phyloP scores from a whole-genome alignment of 2,888 invertebrate genomes.

The Lycaena phlaeas region DNA sequence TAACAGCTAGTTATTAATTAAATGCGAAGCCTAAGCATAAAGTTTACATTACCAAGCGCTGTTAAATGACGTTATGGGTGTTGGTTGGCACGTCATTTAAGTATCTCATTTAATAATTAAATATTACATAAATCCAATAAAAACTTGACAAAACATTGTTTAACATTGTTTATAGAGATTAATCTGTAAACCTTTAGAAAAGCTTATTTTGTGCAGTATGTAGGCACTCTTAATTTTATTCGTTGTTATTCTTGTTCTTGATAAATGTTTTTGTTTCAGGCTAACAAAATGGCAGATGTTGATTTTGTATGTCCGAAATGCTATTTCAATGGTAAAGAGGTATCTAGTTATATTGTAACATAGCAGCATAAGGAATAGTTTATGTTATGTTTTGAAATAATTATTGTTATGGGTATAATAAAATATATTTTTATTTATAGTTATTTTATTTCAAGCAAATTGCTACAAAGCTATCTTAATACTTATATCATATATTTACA shows the following conservation, averaged over 20 bases:
- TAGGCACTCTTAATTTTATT: background rate
- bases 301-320: conserved; percentile 80
- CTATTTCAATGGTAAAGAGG: conserved; percentile 58
- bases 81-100: too few species aligned
- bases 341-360: conserved; percentile 34
- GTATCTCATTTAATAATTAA: too few species aligned
- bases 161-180: too few species aligned
- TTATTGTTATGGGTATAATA: background rate
- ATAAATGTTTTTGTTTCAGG: too few species aligned
- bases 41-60: too few species aligned
- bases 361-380: conserved; percentile 9
- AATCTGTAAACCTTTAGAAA: too few species aligned
- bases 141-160: too few species aligned
- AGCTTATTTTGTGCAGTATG: too few species aligned
- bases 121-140: too few species aligned
- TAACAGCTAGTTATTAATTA: too few species aligned
- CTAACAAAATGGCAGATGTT: conserved; percentile 77
- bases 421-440: background rate
- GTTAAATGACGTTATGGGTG: too few species aligned
- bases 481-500: background rate
- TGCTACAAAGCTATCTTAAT: background rate
- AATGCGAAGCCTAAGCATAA: too few species aligned
- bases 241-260: background rate
- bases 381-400: background rate
- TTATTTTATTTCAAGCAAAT: background rate